Conservation (phyloP, 2,113 vertebrate species). For the Isichthys henryi region DNA sequence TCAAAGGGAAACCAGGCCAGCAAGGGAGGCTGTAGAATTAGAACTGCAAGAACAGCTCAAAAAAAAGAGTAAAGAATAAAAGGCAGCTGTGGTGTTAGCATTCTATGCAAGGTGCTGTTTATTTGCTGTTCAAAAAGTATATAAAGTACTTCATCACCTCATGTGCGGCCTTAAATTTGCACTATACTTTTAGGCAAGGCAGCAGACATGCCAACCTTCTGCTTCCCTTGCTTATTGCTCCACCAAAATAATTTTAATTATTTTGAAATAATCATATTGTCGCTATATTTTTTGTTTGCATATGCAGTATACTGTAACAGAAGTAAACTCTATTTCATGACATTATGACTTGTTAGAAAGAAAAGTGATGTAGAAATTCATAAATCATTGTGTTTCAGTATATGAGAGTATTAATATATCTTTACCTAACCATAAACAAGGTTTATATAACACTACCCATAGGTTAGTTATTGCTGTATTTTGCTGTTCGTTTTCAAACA, state of each 20-base stretch:
- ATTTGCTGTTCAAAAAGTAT: background rate
- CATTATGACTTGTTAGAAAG: background rate
- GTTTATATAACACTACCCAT: background rate
- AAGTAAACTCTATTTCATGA: background rate
- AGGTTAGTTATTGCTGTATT: background rate
- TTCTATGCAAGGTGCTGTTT: background rate
- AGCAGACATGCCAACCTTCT: background rate
- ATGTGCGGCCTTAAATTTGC: background rate
- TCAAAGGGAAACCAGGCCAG: constrained; percentile 33
- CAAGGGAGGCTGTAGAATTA: constrained; percentile 4
- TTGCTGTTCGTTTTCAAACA: background rate
- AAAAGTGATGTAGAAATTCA: background rate
- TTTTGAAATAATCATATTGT: background rate
- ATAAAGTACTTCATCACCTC: background rate
- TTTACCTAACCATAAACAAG: background rate
- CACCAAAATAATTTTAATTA: background rate
- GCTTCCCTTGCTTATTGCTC: background rate
- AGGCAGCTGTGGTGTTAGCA: background rate
- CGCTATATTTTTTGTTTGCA: background rate
- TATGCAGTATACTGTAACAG: background rate
- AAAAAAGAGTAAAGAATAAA: background rate
- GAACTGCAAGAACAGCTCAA: background rate
- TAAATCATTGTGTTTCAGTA: background rate
- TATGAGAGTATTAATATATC: background rate
- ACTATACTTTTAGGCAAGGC: background rate